Evolutionary conservation across 2,113 vertebrate genomes (phyloP).

Genomic region (Indicator indicator): DNA sequence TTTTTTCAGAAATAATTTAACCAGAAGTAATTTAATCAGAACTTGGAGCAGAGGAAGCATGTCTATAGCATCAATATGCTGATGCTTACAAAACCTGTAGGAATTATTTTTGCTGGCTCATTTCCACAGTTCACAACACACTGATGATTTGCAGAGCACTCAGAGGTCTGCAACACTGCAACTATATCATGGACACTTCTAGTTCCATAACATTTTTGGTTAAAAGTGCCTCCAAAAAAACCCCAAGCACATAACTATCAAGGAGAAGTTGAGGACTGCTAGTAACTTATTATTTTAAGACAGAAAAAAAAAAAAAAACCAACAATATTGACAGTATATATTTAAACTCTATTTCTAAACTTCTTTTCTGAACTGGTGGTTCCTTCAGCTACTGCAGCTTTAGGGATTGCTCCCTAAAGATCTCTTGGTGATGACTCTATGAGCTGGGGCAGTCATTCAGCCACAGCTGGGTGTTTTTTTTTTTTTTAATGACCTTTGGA

Average conservation of each 20-base stretch:
- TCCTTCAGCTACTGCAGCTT: neutral
- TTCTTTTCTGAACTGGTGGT: neutral
- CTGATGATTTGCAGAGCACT: neutral
- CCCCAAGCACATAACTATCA: neutral
- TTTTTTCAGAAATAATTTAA: neutral
- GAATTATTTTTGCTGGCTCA: neutral
- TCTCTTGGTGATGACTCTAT: neutral
- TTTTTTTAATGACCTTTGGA: neutral
- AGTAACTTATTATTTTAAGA: neutral
- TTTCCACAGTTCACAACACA: neutral
- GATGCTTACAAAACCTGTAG: neutral
- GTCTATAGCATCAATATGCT: neutral
- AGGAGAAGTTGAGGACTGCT: neutral
- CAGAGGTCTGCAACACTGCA: neutral
- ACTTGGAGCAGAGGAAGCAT: neutral
- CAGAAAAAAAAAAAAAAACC: neutral
- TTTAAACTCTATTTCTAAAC: neutral
- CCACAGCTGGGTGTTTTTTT: neutral
- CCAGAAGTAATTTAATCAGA: neutral
- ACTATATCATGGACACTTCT: neutral
- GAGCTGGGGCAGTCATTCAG: neutral
- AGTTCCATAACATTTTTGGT: neutral
- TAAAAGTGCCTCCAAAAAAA: neutral
- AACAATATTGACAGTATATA: neutral
- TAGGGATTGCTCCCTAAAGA: neutral